Conservation (phyloP, 1,140 invertebrate genomes). For the Ruditapes philippinarum region DNA sequence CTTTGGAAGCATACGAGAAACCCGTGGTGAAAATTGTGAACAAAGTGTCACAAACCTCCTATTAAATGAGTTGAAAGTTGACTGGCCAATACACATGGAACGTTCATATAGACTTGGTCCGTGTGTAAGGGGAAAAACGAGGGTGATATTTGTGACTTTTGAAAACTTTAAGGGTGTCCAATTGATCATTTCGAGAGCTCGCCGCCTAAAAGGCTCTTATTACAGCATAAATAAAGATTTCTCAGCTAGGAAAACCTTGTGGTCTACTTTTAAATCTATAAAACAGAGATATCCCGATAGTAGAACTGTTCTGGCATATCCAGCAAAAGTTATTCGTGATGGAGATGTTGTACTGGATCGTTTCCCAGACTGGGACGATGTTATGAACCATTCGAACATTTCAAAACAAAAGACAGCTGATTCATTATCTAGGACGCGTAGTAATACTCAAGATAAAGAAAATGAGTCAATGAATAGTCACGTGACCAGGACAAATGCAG, state of each 20-base stretch:
- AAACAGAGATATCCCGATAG: not conserved
- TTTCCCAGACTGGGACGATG: not conserved
- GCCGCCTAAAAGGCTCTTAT: not conserved
- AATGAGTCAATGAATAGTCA: not conserved
- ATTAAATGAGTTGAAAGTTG: not conserved
- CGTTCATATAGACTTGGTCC: constrained; percentile 1
- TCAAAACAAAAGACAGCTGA: not conserved
- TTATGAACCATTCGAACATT: not conserved
- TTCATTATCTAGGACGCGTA: too few relatives aligned
- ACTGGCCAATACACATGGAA: constrained; percentile 1
- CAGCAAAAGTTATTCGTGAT: not conserved
- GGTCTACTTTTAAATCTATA: not conserved
- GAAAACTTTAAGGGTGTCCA: not conserved
- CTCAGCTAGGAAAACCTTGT: not conserved
- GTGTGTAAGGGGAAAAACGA: not conserved
- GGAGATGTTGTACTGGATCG: not conserved
- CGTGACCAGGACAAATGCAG: not conserved
- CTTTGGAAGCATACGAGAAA: not conserved
- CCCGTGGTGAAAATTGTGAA: not conserved
- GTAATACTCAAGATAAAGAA: too few relatives aligned
- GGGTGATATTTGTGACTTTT: not conserved
- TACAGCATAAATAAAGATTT: constrained; percentile 23
- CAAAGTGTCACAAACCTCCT: not conserved
- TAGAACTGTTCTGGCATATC: not conserved
- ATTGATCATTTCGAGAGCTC: not conserved